Conservation (phyloP, 2,888 invertebrate species). For the Pterostichus madidus region DNA sequence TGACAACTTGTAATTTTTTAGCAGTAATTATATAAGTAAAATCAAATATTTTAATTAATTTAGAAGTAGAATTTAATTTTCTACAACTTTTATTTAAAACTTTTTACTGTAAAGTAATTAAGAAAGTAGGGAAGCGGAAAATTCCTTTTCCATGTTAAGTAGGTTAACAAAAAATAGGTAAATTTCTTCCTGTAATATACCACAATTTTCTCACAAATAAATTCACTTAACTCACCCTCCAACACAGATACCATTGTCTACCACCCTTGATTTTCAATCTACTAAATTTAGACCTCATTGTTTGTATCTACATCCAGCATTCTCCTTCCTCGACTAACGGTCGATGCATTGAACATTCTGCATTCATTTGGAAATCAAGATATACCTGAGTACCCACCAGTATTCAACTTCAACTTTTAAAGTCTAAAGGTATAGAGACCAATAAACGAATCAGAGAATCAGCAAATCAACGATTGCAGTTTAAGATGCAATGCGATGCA, state of each 20-base stretch:
- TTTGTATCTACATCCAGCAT: not conserved
- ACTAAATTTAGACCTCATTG: not conserved
- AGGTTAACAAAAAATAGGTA: too few relatives aligned
- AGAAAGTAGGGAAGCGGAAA: too few relatives aligned
- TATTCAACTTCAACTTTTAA: not conserved
- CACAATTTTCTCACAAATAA: not conserved
- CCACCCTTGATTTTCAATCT: not conserved
- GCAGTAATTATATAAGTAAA: too few relatives aligned
- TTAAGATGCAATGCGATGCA: not conserved
- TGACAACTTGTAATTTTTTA: too few relatives aligned
- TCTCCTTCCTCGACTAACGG: not conserved
- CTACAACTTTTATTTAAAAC: too few relatives aligned
- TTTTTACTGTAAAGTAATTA: too few relatives aligned
- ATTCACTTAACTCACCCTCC: not conserved
- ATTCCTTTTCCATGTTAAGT: too few relatives aligned
- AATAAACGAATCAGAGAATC: not conserved
- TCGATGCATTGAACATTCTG: not conserved
- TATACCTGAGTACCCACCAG: not conserved
- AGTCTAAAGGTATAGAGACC: not conserved
- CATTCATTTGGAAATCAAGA: not conserved
- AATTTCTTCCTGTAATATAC: too few relatives aligned
- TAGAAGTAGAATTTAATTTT: too few relatives aligned
- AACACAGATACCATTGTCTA: constrained; percentile 1
- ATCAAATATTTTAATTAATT: too few relatives aligned
- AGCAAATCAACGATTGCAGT: not conserved